phyloP scores from a whole-genome alignment of 2,113 vertebrate genomes.

The Prolemur simus region DNA sequence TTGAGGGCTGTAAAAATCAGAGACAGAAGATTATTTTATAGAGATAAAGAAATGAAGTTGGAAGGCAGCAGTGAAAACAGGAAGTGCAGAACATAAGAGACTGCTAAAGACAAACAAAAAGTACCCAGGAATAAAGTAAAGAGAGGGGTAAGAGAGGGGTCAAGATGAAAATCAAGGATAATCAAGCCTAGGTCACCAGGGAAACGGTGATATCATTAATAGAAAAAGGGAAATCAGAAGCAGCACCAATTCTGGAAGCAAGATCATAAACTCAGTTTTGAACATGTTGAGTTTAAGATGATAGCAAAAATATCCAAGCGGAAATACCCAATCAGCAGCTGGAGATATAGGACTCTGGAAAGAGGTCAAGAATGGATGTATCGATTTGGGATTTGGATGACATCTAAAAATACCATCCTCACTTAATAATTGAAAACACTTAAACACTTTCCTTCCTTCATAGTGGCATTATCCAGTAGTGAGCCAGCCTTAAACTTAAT shows the following conservation, averaged over 20 bases:
- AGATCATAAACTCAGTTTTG: neutral
- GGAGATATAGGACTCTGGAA: neutral
- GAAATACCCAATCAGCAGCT: neutral
- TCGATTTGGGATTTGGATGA: neutral
- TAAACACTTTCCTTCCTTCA: neutral
- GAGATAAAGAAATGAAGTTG: neutral
- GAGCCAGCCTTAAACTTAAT: neutral
- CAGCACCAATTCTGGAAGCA: neutral
- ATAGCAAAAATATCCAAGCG: neutral
- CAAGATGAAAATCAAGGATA: neutral
- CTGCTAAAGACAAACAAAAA: neutral
- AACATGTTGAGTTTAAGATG: neutral
- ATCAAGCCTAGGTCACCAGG: neutral
- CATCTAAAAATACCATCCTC: conserved; percentile 52
- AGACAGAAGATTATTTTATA: neutral
- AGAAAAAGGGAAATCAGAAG: neutral
- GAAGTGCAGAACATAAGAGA: neutral
- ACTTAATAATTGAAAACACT: neutral
- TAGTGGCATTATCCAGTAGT: neutral
- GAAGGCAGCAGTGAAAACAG: neutral
- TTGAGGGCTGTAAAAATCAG: neutral
- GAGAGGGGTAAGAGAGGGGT: neutral
- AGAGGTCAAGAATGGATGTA: neutral
- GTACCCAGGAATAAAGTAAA: neutral
- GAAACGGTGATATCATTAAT: neutral